Evolutionary conservation across 2,113 vertebrate genomes (phyloP).

Genomic region (Stegostoma tigrinum): DNA sequence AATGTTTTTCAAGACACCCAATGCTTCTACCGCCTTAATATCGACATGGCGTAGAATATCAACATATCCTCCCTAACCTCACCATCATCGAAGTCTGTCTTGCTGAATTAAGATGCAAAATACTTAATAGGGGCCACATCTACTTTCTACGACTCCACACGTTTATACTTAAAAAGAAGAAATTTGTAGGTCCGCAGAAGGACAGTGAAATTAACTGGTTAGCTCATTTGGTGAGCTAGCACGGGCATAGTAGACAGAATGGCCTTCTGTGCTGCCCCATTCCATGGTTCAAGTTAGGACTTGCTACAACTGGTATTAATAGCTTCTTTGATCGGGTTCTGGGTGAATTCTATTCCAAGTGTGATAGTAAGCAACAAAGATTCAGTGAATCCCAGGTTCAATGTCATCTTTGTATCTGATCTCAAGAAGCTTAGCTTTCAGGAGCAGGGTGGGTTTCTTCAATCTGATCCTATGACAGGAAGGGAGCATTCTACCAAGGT

Average conservation of each 20-base stretch:
- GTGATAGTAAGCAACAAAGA: neutral
- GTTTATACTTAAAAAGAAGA: too few species aligned
- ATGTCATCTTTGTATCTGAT: neutral
- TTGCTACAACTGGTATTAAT: too few species aligned
- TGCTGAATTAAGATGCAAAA: too few species aligned
- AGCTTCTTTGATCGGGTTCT: neutral
- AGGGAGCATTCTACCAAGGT: neutral
- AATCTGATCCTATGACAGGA: neutral
- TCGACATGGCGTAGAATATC: too few species aligned
- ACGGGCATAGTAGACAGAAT: neutral
- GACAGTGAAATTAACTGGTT: neutral
- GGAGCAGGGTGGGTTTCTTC: too few species aligned
- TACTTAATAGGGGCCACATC: too few species aligned
- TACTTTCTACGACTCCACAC: too few species aligned
- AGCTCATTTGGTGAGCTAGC: neutral
- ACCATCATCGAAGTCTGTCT: too few species aligned
- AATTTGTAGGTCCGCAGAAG: neutral
- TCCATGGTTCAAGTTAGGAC: neutral
- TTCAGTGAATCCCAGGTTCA: neutral
- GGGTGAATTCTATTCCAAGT: neutral
- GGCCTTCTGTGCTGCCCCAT: neutral
- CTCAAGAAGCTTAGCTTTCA: neutral
- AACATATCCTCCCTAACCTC: too few species aligned
- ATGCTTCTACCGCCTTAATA: too few species aligned
- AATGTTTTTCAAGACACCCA: too few species aligned